Evolutionary conservation across 2,113 vertebrate genomes (phyloP).

Genomic region (Regulus satrapa): DNA sequence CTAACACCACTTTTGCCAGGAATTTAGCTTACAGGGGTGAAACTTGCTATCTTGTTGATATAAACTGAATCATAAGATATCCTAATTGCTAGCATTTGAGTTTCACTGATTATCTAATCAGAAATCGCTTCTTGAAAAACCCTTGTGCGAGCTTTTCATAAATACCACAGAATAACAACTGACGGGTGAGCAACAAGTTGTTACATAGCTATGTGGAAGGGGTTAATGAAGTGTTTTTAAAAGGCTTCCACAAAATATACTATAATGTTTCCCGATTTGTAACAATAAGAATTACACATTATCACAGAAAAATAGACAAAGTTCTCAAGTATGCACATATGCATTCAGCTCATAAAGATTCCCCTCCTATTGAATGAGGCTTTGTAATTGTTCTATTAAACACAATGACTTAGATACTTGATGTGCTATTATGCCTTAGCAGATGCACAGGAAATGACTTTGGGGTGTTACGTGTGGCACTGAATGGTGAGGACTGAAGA

Average conservation of each 20-base stretch:
- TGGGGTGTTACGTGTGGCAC: accelerated
- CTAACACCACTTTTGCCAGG: constrained; percentile 41
- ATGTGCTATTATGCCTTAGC: not conserved
- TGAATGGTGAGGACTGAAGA: not conserved
- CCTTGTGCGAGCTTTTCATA: not conserved
- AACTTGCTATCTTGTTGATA: constrained; percentile 31
- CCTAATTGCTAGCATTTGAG: not conserved
- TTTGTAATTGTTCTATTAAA: not conserved
- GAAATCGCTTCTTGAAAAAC: not conserved
- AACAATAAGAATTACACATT: not conserved
- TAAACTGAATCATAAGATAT: constrained; percentile 21
- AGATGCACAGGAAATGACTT: not conserved
- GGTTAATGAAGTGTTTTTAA: not conserved
- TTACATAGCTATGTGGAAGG: not conserved
- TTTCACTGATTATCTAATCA: not conserved
- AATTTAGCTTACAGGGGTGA: constrained; percentile 45
- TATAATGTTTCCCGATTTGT: not conserved
- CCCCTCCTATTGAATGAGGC: not conserved
- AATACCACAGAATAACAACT: not conserved
- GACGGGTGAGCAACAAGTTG: not conserved
- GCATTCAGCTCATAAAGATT: not conserved
- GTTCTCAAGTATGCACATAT: not conserved
- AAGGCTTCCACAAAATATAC: not conserved
- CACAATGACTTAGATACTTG: not conserved
- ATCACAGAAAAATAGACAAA: not conserved